Conservation (phyloP, 2,797 vertebrate species). For the Eulemur rubriventer region DNA sequence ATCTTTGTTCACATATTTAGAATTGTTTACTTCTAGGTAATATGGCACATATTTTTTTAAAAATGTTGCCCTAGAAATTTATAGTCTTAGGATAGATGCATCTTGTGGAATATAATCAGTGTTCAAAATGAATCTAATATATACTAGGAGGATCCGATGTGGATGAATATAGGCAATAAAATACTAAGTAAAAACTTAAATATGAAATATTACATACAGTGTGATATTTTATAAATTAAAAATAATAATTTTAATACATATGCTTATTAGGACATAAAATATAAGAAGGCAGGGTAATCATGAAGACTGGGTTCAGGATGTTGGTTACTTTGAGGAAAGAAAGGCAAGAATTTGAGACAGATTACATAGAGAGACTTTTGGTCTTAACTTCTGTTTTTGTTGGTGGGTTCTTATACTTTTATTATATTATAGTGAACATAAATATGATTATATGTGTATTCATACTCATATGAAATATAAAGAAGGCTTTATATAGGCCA, state of each 20-base stretch:
- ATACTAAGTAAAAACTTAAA: neutral
- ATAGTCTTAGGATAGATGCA: neutral
- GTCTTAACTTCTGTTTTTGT: neutral
- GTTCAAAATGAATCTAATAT: neutral
- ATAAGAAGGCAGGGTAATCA: neutral
- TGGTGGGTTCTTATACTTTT: neutral
- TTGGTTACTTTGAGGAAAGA: neutral
- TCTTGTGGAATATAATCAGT: neutral
- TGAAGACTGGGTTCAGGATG: neutral
- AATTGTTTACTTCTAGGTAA: neutral
- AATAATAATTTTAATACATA: neutral
- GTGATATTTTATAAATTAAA: neutral
- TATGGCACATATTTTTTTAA: neutral
- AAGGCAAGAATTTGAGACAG: neutral
- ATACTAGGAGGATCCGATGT: neutral
- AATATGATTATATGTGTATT: neutral
- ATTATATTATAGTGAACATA: neutral
- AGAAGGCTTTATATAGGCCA: neutral
- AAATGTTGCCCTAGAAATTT: neutral
- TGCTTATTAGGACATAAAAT: neutral
- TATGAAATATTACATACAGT: neutral
- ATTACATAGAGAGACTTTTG: neutral
- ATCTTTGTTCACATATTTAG: neutral
- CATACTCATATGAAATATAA: neutral
- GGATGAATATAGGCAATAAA: neutral